Conservation (phyloP, 2,888 invertebrate genomes). For the Pseudoips prasinana region DNA sequence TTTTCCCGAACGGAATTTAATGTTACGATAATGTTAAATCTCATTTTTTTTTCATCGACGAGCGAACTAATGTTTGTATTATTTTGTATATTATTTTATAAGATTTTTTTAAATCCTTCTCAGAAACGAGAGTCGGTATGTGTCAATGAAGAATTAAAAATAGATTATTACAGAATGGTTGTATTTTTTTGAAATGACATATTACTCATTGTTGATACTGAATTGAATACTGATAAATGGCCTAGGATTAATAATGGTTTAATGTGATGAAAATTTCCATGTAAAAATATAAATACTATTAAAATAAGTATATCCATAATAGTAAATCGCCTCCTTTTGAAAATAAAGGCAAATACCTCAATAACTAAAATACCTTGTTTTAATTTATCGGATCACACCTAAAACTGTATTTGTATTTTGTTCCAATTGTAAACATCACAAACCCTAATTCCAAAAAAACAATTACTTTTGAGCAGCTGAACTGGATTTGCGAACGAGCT, state of each 20-base stretch:
- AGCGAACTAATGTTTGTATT: constrained; percentile 75
- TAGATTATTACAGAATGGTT: constrained; percentile 71
- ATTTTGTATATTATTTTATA: constrained; percentile 81
- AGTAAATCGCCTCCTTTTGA: constrained; percentile 79
- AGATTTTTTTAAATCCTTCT: constrained; percentile 68
- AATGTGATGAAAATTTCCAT: constrained; percentile 81
- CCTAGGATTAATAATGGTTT: constrained; percentile 73
- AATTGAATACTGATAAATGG: constrained; percentile 74
- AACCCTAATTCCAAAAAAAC: too few relatives aligned
- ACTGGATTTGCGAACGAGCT: too few relatives aligned
- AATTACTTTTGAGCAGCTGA: too few relatives aligned
- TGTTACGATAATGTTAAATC: constrained; percentile 69
- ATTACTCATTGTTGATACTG: constrained; percentile 72
- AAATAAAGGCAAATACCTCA: constrained; percentile 80
- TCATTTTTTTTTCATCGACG: constrained; percentile 62
- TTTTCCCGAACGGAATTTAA: constrained; percentile 61
- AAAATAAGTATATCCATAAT: constrained; percentile 77
- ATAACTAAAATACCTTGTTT: constrained; percentile 68
- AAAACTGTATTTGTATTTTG: constrained; percentile 20
- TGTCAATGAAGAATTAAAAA: constrained; percentile 61
- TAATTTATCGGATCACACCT: constrained; percentile 43
- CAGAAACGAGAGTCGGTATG: constrained; percentile 51
- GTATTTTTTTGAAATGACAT: constrained; percentile 76
- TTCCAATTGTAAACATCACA: too few relatives aligned
- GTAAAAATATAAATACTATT: constrained; percentile 81